A percentile compares a stretch with the other conserved stretches of the same genome.
These are phyloP conservation scores for Lasaia peninsularis DNA, from an alignment of 1,140 invertebrate genomes.

Conservation along the genomic window DNA sequence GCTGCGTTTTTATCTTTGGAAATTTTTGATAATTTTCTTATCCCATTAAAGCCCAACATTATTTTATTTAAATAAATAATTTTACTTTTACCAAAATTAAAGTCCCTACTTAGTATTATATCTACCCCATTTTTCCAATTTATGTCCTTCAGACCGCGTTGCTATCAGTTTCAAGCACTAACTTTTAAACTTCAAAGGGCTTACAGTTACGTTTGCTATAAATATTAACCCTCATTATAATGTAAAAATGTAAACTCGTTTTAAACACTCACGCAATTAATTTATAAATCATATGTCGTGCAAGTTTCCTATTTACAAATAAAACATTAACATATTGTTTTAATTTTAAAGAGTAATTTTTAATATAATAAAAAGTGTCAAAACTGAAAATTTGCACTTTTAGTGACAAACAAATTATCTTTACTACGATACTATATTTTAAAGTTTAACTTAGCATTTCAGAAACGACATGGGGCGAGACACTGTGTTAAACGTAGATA, in stretches of 20 bases:
- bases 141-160: neutral
- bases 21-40: too few species aligned
- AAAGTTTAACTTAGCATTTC: neutral
- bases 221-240: conserved; percentile 7
- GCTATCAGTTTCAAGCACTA: neutral
- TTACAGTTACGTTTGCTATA: conserved; percentile 5
- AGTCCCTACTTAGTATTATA: neutral
- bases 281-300: conserved; percentile 10
- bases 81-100: too few species aligned
- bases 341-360: neutral
- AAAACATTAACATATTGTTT: conserved; percentile 3
- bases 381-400: too few species aligned
- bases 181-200: neutral
- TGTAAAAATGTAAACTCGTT: conserved; percentile 9
- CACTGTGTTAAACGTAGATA: too few species aligned
- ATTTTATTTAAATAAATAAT: too few species aligned
- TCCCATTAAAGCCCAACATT: too few species aligned
- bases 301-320: conserved; percentile 3
- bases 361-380: too few species aligned
- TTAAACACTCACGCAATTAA: conserved; percentile 3
- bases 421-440: neutral
- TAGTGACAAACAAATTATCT: neutral
- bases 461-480: too few species aligned
- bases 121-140: neutral
- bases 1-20: too few species aligned